Percentiles rank a stretch among this genome's conserved stretches.
phyloP scores from a whole-genome alignment of 2,113 vertebrate genomes.

The Cynoglossus semilaevis region DNA sequence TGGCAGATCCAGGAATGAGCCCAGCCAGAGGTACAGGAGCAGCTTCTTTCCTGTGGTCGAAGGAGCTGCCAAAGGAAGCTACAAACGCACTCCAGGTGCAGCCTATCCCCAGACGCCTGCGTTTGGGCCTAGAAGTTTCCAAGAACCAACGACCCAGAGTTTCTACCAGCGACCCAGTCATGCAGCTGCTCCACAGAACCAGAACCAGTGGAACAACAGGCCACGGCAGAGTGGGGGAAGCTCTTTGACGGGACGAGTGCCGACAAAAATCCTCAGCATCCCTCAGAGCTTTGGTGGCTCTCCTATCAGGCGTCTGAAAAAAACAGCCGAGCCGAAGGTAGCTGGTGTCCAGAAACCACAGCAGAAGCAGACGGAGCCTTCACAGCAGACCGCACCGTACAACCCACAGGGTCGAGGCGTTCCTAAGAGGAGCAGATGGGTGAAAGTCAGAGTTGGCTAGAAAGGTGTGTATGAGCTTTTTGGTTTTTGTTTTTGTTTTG shows the following conservation, averaged over 20 bases:
- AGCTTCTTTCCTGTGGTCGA: too few species aligned
- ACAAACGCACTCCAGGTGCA: not conserved
- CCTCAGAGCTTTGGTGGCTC: constrained; percentile 27
- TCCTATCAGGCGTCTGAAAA: constrained; percentile 29
- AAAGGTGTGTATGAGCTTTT: not conserved
- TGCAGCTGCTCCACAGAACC: not conserved
- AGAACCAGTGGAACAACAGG: not conserved
- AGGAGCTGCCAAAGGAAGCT: accelerated
- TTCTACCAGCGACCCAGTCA: not conserved
- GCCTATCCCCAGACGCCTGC: not conserved
- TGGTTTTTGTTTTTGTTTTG: not conserved
- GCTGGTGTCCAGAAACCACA: not conserved
- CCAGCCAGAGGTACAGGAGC: too few species aligned
- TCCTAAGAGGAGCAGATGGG: constrained; percentile 2
- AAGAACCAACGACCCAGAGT: not conserved
- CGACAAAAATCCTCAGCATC: constrained; percentile 4
- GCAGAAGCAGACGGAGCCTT: not conserved
- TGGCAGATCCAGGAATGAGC: accelerated
- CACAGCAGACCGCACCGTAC: not conserved
- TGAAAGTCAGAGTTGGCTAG: not conserved
- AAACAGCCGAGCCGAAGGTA: not conserved
- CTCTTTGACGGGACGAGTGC: not conserved
- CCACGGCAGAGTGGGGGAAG: not conserved
- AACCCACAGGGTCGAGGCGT: not conserved
- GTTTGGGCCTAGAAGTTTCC: not conserved